Conservation (phyloP, 2,797 vertebrate genomes). For the Trematomus bernacchii region DNA sequence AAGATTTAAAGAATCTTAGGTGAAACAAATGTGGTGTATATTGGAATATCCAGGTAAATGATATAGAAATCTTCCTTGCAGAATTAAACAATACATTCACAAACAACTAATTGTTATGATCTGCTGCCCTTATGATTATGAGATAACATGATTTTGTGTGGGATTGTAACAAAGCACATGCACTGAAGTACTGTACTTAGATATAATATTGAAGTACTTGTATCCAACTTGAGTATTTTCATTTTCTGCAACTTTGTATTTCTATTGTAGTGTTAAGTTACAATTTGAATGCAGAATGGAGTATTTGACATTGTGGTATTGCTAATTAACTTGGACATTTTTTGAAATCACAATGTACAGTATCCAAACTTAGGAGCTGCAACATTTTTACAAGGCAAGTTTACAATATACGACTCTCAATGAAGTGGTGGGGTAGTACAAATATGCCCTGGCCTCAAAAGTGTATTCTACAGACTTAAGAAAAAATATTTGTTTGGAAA, state of each 20-base stretch:
- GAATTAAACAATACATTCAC: neutral
- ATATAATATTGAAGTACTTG: neutral
- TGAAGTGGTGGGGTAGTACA: too few species aligned
- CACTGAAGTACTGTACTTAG: neutral
- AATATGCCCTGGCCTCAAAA: too few species aligned
- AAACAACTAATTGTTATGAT: neutral
- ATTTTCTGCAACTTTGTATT: neutral
- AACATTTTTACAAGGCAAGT: too few species aligned
- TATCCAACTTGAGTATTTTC: neutral
- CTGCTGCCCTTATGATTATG: neutral
- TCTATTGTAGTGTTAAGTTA: neutral
- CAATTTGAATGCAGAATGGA: neutral
- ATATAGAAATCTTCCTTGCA: neutral
- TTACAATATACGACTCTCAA: too few species aligned
- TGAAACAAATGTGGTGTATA: constrained; percentile 1
- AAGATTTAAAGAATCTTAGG: neutral
- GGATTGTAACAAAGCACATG: neutral
- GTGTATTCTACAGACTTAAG: too few species aligned
- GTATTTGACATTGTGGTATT: neutral
- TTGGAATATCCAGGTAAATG: neutral
- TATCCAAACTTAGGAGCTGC: too few species aligned
- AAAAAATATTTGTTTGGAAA: too few species aligned
- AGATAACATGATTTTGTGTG: neutral
- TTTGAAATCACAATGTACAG: too few species aligned
- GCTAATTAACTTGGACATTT: neutral